These are phyloP conservation scores for Agrilus mali DNA, from an alignment of 2,888 invertebrate species.

Conservation along the genomic window DNA sequence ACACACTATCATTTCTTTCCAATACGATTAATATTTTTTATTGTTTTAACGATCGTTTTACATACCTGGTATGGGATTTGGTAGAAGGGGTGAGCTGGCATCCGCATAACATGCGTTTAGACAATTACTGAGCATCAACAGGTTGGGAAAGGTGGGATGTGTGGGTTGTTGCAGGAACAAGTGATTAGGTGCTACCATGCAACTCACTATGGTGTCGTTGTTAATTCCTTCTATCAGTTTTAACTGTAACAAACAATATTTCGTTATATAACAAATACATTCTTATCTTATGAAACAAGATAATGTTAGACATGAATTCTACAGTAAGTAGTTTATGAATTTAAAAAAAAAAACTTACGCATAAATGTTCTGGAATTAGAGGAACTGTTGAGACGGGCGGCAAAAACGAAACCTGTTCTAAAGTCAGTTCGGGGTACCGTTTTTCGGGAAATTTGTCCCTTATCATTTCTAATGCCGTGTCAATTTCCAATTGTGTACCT, in stretches of 20 bases:
- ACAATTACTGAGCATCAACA: constrained; percentile 65
- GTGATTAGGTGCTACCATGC: constrained; percentile 75
- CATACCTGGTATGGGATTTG: constrained; percentile 65
- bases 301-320: not conserved
- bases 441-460: constrained; percentile 73
- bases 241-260: constrained; percentile 42
- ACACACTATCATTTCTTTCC: constrained; percentile 6
- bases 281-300: not conserved
- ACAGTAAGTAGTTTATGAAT: not conserved
- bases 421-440: constrained; percentile 66
- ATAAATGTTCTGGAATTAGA: constrained; percentile 26
- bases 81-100: constrained; percentile 66
- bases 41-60: constrained; percentile 6
- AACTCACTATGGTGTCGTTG: constrained; percentile 84
- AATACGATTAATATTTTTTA: not conserved
- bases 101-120: constrained; percentile 75
- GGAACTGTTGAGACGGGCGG: constrained; percentile 27
- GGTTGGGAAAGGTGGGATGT: constrained; percentile 82
- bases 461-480: constrained; percentile 71
- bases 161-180: constrained; percentile 92
- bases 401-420: constrained; percentile 43
- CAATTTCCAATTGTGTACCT: constrained; percentile 68
- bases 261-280: not conserved
- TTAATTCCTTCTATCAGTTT: constrained; percentile 83
- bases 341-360: constrained; percentile 22